Evolutionary conservation across 2,113 vertebrate species (phyloP).

Genomic region (Myrmophylax atrothorax): DNA sequence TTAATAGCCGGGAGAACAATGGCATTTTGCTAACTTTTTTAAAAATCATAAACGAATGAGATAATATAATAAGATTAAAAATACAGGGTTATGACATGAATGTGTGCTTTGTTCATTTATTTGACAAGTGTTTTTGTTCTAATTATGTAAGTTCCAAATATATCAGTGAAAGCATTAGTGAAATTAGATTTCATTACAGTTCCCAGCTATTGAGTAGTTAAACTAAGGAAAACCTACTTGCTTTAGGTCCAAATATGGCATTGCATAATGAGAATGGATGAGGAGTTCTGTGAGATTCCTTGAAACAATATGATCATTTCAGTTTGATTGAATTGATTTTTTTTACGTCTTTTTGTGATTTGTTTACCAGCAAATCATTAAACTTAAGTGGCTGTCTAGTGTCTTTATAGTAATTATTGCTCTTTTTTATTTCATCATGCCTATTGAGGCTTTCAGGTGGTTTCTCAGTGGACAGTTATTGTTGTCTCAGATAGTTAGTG

Average conservation of each 20-base stretch:
- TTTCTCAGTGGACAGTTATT: neutral
- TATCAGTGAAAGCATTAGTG: slow-evolving; percentile 16
- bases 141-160: slow-evolving; percentile 56
- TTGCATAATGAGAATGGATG: neutral
- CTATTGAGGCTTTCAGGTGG: neutral
- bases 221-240: neutral
- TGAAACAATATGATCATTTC: neutral
- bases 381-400: neutral
- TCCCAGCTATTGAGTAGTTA: neutral
- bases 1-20: slow-evolving; percentile 34
- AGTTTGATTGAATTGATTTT: neutral
- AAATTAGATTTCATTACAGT: slow-evolving; percentile 20
- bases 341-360: neutral
- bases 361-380: neutral
- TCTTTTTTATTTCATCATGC: neutral
- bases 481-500: neutral
- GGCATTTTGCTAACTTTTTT: neutral
- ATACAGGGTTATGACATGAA: slow-evolving; percentile 35
- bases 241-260: neutral
- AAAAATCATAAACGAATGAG: slow-evolving; percentile 13
- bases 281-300: neutral
- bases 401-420: neutral
- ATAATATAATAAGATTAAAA: slow-evolving; percentile 17
- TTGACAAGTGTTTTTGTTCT: slow-evolving; percentile 51
- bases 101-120: slow-evolving; percentile 37